Evolutionary conservation across 2,113 vertebrate genomes (phyloP).

Genomic region (Oncorhynchus masou): DNA sequence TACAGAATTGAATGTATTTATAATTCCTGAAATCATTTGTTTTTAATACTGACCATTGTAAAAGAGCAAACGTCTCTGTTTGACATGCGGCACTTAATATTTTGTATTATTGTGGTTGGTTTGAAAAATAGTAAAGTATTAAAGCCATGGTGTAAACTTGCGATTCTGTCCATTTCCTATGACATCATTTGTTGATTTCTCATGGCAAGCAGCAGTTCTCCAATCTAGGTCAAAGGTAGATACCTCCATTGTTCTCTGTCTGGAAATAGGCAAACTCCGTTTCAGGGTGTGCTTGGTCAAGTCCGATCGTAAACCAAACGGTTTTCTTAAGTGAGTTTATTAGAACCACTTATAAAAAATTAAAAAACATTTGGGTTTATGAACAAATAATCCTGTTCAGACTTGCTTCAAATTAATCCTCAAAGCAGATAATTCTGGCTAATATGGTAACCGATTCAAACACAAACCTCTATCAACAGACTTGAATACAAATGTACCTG

Average conservation of each 20-base stretch:
- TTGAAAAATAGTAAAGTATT: conserved; percentile 64
- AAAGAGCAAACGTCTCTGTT: conserved; percentile 48
- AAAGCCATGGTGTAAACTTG: conserved; percentile 57
- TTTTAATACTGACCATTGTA: conserved; percentile 32
- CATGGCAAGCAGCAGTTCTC: not conserved
- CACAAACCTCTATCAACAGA: not conserved
- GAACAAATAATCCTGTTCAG: too few species aligned
- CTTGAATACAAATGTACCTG: not conserved
- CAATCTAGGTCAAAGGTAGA: not conserved
- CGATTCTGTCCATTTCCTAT: not conserved
- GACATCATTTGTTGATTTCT: not conserved
- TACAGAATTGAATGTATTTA: conserved; percentile 78
- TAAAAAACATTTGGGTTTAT: too few species aligned
- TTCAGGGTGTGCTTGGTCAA: too few species aligned
- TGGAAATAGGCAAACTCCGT: not conserved
- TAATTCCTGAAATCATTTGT: conserved; percentile 46
- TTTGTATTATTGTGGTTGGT: conserved; percentile 66
- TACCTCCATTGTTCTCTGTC: not conserved
- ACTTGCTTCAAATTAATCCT: too few species aligned
- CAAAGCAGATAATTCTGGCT: too few species aligned
- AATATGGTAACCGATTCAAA: not conserved
- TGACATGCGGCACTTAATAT: conserved; percentile 76
- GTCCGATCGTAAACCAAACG: too few species aligned
- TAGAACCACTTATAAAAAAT: too few species aligned
- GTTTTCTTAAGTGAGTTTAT: too few species aligned